phyloP scores from a whole-genome alignment of 2,113 vertebrate genomes.

The Uropsilus gracilis region DNA sequence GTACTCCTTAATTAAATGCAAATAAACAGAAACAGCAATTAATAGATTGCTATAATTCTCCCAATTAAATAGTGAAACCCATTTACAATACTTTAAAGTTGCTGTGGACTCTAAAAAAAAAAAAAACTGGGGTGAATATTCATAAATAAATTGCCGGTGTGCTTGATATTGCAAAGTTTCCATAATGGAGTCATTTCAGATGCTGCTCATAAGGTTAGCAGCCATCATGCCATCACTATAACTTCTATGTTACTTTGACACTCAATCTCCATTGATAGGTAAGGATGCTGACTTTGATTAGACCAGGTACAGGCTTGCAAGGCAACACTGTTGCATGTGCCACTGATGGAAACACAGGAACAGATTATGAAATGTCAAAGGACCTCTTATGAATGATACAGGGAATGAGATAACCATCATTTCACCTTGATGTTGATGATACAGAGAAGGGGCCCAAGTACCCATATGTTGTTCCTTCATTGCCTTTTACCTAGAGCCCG shows the following conservation, averaged over 20 bases:
- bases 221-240: fast-evolving
- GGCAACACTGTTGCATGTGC: fast-evolving
- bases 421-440: too few relatives aligned
- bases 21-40: slow-evolving; percentile 84
- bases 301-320: not conserved
- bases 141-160: not conserved
- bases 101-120: not conserved
- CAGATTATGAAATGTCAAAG: not conserved
- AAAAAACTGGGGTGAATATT: not conserved
- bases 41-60: slow-evolving; percentile 78
- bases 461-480: fast-evolving
- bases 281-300: not conserved
- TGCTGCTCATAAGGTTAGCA: not conserved
- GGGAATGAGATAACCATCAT: not conserved
- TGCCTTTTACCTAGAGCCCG: fast-evolving
- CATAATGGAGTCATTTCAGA: not conserved
- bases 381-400: fast-evolving
- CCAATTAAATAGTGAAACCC: slow-evolving; percentile 69
- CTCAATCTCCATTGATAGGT: not conserved
- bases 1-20: slow-evolving; percentile 85
- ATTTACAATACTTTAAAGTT: slow-evolving; percentile 63
- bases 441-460: not conserved
- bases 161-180: not conserved
- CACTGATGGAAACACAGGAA: not conserved
- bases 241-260: not conserved